Percentiles rank a stretch among this genome's conserved stretches.
These are phyloP conservation scores for Drosophila limbata DNA, from an alignment of 2,888 invertebrate genomes.

Conservation along the genomic window DNA sequence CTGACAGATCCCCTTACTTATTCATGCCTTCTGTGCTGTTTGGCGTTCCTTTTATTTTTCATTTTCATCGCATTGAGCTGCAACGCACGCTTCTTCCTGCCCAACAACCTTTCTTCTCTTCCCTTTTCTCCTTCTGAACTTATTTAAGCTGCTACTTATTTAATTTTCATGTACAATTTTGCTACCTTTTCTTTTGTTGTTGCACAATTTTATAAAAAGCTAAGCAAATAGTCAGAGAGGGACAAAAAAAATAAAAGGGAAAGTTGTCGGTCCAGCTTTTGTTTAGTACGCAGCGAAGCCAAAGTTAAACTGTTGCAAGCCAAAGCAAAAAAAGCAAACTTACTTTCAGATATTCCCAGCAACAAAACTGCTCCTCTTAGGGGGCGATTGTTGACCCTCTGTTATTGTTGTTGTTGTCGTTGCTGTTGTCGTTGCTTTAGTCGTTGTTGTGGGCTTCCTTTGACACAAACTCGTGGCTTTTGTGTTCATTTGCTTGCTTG, in stretches of 20 bases:
- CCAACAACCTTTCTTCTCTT: neutral
- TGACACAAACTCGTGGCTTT: constrained; percentile 60
- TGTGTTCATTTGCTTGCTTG: constrained; percentile 31
- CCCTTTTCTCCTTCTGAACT: constrained; percentile 44
- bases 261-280: constrained; percentile 36
- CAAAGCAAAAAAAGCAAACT: constrained; percentile 21
- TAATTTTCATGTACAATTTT: constrained; percentile 78
- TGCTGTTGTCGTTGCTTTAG: constrained; percentile 37
- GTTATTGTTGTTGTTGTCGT: neutral
- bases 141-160: constrained; percentile 80
- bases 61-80: constrained; percentile 33
- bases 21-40: constrained; percentile 54
- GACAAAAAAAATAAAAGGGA: neutral
- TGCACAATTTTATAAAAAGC: constrained; percentile 9
- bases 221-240: neutral
- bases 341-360: constrained; percentile 34
- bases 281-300: constrained; percentile 29
- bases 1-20: constrained; percentile 32
- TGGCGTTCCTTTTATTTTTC: constrained; percentile 32
- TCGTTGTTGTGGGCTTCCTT: constrained; percentile 53
- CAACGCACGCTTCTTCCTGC: constrained; percentile 33
- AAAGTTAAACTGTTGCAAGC: constrained; percentile 35
- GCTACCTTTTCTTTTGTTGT: constrained; percentile 20
- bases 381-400: neutral
- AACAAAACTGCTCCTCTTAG: constrained; percentile 15